Conservation (phyloP, 2,797 vertebrate genomes). For the Fratercula arctica region DNA sequence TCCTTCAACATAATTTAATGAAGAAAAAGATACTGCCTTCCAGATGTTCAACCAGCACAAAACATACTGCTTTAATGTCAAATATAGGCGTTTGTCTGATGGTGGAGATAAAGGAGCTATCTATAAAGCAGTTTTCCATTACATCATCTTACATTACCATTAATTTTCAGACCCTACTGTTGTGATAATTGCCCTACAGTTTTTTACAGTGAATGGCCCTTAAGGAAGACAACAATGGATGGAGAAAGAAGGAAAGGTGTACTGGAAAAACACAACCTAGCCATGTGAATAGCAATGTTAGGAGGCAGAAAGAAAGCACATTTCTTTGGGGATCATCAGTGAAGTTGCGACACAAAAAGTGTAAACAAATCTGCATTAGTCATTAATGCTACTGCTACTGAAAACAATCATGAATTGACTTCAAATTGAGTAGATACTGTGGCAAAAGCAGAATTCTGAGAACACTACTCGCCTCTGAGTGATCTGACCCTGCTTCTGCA, state of each 20-base stretch:
- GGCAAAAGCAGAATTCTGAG: background rate
- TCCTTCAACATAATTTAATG: background rate
- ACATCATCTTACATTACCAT: background rate
- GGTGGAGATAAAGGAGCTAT: background rate
- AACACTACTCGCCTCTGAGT: accelerated
- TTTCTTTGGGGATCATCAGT: background rate
- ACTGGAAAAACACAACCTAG: background rate
- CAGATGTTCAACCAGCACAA: background rate
- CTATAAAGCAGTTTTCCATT: background rate
- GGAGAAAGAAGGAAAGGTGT: background rate
- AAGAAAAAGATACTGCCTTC: background rate
- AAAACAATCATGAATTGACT: background rate
- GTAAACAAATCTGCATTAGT: background rate
- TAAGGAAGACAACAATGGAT: background rate
- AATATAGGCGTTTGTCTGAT: background rate
- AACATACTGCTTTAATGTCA: background rate
- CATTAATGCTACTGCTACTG: background rate
- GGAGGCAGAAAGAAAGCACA: background rate
- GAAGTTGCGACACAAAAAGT: background rate
- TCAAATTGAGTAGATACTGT: background rate
- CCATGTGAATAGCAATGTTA: background rate
- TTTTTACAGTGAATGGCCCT: background rate
- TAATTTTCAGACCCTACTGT: background rate
- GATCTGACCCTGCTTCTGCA: background rate
- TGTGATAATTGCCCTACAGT: background rate